Conservation (phyloP, 2,113 vertebrate species). For the Clarias macrocephalus region DNA sequence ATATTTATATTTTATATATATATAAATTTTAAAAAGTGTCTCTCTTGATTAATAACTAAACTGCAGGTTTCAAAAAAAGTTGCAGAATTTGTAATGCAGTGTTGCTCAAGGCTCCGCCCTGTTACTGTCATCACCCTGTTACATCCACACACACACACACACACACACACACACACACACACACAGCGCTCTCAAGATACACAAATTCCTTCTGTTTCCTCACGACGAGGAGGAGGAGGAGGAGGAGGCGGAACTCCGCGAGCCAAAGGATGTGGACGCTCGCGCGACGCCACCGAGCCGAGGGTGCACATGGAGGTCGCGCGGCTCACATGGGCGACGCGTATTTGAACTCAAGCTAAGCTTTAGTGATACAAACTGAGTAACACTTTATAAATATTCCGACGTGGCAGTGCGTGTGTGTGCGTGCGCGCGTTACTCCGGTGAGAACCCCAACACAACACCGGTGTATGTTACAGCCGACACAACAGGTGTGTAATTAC, state of each 20-base stretch:
- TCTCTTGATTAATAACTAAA: no score
- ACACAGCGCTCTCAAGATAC: not conserved
- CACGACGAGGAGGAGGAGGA: not conserved
- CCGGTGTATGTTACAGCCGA: not conserved
- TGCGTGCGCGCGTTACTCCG: not conserved
- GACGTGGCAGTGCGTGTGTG: not conserved
- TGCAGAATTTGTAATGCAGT: no score
- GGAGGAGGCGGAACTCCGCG: not conserved
- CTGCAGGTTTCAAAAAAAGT: no score
- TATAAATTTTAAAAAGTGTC: no score
- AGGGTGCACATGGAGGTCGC: not conserved
- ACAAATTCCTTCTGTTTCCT: not conserved
- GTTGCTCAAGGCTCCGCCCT: no score
- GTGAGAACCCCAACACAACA: not conserved
- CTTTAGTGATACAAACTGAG: no score
- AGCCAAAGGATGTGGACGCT: not conserved
- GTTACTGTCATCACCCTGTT: no score
- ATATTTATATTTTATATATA: no score
- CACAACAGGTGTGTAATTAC: conserved; percentile 26
- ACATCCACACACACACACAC: no score
- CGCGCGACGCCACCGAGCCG: not conserved
- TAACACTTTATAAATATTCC: not conserved
- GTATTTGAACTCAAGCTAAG: no score
- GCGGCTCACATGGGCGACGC: not conserved
- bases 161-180: not conserved